A percentile compares a stretch with the other conserved stretches of the same genome.
phyloP scores from a whole-genome alignment of 2,888 invertebrate genomes.

The Branchellion lobata region DNA sequence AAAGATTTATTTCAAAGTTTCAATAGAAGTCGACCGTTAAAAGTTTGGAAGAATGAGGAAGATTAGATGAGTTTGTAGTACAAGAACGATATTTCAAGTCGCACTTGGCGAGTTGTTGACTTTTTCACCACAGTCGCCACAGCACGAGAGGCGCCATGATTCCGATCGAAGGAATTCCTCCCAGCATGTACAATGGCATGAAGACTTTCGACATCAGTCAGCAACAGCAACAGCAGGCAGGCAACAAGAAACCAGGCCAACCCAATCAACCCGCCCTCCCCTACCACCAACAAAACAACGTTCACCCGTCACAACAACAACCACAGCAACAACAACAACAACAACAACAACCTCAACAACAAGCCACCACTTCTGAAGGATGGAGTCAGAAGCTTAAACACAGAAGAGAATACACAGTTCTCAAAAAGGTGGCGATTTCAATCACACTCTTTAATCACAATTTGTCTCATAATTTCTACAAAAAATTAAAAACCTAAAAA shows the following conservation, averaged over 20 bases:
- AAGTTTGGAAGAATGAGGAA: too few relatives aligned
- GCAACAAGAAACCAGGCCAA: neutral
- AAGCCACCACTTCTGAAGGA: conserved; percentile 25
- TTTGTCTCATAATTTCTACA: neutral
- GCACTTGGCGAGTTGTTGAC: too few relatives aligned
- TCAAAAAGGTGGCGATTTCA: conserved; percentile 41
- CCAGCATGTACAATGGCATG: conserved; percentile 42
- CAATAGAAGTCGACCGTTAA: too few relatives aligned
- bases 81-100: too few relatives aligned
- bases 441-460: neutral
- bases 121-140: too few relatives aligned
- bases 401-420: conserved; percentile 46
- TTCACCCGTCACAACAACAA: neutral
- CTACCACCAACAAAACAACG: conserved; percentile 35
- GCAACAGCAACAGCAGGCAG: too few relatives aligned
- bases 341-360: neutral
- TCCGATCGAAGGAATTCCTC: conserved; percentile 39
- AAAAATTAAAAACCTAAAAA: neutral
- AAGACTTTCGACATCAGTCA: conserved; percentile 36
- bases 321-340: conserved; percentile 1
- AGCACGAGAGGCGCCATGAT: conserved; percentile 33
- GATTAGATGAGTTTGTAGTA: too few relatives aligned
- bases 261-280: neutral
- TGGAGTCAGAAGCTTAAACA: conserved; percentile 46
- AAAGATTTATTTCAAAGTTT: too few relatives aligned